Evolutionary conservation across 2,113 vertebrate species (phyloP).

Genomic region (Chloebia gouldiae): DNA sequence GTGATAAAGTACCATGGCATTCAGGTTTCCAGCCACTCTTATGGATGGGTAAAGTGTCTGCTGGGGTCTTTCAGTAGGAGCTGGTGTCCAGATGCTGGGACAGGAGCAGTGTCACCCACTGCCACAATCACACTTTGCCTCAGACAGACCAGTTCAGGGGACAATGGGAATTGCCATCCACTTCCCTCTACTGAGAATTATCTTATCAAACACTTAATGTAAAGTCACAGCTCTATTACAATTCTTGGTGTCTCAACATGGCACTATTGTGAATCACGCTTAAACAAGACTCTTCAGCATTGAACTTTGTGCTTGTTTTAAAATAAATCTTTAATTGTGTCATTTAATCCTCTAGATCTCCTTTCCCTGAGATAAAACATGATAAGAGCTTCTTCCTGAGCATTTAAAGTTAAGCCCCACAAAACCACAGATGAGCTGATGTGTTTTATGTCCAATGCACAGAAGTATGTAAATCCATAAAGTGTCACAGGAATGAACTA

Average conservation of each 20-base stretch:
- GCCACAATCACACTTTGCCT: accelerated
- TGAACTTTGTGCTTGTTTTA: not conserved
- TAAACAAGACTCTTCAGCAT: not conserved
- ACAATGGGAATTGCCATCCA: not conserved
- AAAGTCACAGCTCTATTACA: not conserved
- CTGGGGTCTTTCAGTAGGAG: not conserved
- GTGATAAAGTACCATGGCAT: not conserved
- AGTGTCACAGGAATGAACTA: conserved; percentile 6
- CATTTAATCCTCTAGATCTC: not conserved
- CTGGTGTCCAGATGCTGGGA: not conserved
- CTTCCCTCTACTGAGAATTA: not conserved
- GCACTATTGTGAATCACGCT: not conserved
- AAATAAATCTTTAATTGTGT: not conserved
- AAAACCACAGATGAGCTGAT: not conserved
- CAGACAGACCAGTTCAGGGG: not conserved
- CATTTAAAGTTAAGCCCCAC: not conserved
- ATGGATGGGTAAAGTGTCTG: not conserved
- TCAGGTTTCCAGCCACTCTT: not conserved
- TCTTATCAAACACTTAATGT: not conserved
- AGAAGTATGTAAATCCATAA: not conserved
- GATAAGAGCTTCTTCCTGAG: not conserved
- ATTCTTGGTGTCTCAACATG: not conserved
- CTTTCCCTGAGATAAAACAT: not conserved
- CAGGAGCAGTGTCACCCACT: not conserved
- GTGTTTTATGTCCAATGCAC: not conserved